phyloP scores from a whole-genome alignment of 64 coral and sea anemone species.

The Dendronephthya gigantea region DNA sequence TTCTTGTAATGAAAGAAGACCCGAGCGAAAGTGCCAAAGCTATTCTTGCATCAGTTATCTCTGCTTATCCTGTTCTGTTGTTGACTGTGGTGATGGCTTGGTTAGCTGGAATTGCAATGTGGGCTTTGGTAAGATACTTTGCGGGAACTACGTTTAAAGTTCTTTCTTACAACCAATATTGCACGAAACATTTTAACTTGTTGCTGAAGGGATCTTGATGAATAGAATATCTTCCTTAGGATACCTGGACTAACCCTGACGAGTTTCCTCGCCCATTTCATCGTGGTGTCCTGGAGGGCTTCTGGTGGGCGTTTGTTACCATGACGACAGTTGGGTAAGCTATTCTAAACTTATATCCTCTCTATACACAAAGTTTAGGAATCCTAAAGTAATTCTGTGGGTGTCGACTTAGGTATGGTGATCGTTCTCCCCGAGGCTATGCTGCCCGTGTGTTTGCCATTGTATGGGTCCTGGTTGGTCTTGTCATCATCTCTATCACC shows the following conservation, averaged over 20 bases:
- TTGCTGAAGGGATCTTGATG: not conserved
- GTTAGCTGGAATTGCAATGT: slow-evolving; percentile 86
- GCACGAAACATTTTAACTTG: not conserved
- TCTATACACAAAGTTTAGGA: too few relatives aligned
- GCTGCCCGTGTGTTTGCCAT: slow-evolving; percentile 74
- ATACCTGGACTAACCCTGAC: slow-evolving; percentile 84
- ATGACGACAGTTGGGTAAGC: slow-evolving; percentile 98
- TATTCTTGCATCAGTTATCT: slow-evolving; percentile 66
- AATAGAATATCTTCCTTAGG: slow-evolving; percentile 26
- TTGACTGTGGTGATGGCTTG: slow-evolving; percentile 74
- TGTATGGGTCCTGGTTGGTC: slow-evolving; percentile 71
- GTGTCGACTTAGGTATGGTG: slow-evolving; percentile 51
- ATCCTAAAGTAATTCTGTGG: not conserved
- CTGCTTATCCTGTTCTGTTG: slow-evolving; percentile 70
- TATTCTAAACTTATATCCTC: too few relatives aligned
- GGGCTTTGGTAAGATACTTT: slow-evolving; percentile 56
- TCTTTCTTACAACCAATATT: not conserved
- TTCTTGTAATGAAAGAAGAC: not conserved
- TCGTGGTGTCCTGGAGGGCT: slow-evolving; percentile 66
- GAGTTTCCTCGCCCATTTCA: slow-evolving; percentile 86
- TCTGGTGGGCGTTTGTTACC: slow-evolving; percentile 98
- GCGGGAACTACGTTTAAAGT: too few relatives aligned
- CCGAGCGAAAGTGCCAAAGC: slow-evolving; percentile 36
- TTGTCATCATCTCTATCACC: slow-evolving; percentile 84
- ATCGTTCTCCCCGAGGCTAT: slow-evolving; percentile 70